Evolutionary conservation across 2,888 invertebrate genomes (phyloP).

Genomic region (Rhingia campestris): DNA sequence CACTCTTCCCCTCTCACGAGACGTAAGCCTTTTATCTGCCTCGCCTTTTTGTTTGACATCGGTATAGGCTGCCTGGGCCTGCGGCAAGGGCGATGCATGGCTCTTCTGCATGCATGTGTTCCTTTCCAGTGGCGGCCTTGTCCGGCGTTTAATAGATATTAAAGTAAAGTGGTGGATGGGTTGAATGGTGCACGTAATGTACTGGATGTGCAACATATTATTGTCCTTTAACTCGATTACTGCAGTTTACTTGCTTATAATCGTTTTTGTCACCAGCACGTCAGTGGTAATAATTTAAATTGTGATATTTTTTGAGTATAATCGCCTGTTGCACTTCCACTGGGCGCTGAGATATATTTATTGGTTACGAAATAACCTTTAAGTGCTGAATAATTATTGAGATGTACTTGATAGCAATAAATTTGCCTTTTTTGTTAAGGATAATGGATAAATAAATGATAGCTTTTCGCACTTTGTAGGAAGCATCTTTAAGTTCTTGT

Average conservation of each 20-base stretch:
- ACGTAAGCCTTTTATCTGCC: conserved; percentile 44
- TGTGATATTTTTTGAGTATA: conserved; percentile 40
- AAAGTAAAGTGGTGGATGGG: conserved; percentile 18
- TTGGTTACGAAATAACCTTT: background rate
- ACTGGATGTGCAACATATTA: conserved; percentile 56
- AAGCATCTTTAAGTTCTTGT: no score
- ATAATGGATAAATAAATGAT: no score
- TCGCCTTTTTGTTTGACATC: conserved; percentile 22
- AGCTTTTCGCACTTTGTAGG: no score
- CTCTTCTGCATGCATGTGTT: conserved; percentile 1
- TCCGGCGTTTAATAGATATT: conserved; percentile 43
- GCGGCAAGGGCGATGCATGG: conserved; percentile 47
- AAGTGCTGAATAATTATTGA: conserved; percentile 17
- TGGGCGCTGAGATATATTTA: background rate
- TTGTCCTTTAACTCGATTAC: conserved; percentile 62
- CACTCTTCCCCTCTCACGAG: conserved; percentile 9
- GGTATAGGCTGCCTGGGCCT: conserved; percentile 45
- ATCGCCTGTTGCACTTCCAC: conserved; percentile 12
- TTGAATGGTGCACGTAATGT: conserved; percentile 27
- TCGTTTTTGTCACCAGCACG: conserved; percentile 56
- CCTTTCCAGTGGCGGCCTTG: conserved; percentile 41
- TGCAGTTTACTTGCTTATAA: conserved; percentile 59
- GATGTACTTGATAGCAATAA: no score
- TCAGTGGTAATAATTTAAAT: conserved; percentile 52
- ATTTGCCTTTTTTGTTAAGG: no score